Conservation (phyloP, 2,888 invertebrate species). For the Steinernema hermaphroditum region DNA sequence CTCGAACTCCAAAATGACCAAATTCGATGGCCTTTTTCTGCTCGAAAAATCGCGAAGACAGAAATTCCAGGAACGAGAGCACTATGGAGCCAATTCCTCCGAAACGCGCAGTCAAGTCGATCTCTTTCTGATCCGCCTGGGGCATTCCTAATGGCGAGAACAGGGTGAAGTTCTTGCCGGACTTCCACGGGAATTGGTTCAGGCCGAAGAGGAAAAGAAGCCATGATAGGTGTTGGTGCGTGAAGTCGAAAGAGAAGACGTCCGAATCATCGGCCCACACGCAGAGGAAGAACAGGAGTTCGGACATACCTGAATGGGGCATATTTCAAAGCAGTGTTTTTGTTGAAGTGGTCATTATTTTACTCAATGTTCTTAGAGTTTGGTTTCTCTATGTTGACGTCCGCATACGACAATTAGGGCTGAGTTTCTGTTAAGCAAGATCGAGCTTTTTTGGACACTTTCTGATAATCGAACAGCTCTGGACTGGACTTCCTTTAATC, state of each 20-base stretch:
- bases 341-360: no score
- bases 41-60: neutral
- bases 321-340: no score
- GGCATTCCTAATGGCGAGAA: neutral
- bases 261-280: constrained; percentile 32
- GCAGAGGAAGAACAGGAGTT: constrained; percentile 37
- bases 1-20: neutral
- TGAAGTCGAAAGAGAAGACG: constrained; percentile 9
- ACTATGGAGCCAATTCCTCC: neutral
- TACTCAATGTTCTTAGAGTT: no score
- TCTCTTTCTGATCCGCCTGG: neutral
- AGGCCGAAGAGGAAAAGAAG: constrained; percentile 36
- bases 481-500: no score
- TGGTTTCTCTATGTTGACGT: no score
- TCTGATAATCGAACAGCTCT: no score
- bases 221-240: constrained; percentile 36
- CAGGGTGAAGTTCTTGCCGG: neutral
- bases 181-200: neutral
- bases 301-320: constrained; percentile 33
- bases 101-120: neutral
- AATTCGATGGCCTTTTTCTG: neutral
- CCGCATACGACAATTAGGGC: neutral
- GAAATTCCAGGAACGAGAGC: neutral
- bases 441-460: no score
- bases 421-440: no score